Conservation (phyloP, 1,140 invertebrate species). For the Aethina tumida region DNA sequence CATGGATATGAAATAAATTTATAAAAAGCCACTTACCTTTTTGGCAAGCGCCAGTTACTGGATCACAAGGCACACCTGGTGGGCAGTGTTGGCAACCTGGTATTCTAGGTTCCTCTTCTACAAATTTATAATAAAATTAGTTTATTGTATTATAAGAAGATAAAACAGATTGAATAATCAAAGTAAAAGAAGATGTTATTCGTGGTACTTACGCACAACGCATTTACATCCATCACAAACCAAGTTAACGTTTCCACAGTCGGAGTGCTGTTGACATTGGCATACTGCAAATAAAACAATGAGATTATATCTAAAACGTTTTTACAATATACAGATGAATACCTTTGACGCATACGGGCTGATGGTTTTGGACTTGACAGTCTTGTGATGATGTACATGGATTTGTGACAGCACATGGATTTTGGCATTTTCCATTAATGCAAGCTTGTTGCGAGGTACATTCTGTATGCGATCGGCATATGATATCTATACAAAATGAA, state of each 20-base stretch:
- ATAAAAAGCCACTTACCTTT: constrained; percentile 51
- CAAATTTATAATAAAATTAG: constrained; percentile 8
- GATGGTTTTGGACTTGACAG: constrained; percentile 67
- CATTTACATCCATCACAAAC: constrained; percentile 59
- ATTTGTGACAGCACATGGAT: constrained; percentile 47
- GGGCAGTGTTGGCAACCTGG: constrained; percentile 63
- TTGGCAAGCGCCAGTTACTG: constrained; percentile 62
- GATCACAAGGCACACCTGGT: constrained; percentile 61
- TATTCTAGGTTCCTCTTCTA: constrained; percentile 26
- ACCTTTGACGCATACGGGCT: constrained; percentile 70
- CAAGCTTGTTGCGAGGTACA: constrained; percentile 69
- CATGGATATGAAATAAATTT: constrained; percentile 10
- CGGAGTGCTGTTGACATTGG: constrained; percentile 51
- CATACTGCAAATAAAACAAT: constrained; percentile 42
- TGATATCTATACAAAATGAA: constrained; percentile 45
- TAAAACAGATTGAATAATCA: too few species aligned
- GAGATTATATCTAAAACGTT: neutral
- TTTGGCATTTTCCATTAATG: constrained; percentile 62
- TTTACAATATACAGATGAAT: constrained; percentile 13
- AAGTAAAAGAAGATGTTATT: constrained; percentile 8
- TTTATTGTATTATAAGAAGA: too few species aligned
- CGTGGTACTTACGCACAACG: constrained; percentile 42
- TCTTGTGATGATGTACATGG: constrained; percentile 56
- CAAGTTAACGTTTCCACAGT: constrained; percentile 46
- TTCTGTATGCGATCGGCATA: constrained; percentile 56